Base-by-base conservation (phyloP, 2,113 vertebrate genomes). In the Ammospiza caudacuta region DNA sequence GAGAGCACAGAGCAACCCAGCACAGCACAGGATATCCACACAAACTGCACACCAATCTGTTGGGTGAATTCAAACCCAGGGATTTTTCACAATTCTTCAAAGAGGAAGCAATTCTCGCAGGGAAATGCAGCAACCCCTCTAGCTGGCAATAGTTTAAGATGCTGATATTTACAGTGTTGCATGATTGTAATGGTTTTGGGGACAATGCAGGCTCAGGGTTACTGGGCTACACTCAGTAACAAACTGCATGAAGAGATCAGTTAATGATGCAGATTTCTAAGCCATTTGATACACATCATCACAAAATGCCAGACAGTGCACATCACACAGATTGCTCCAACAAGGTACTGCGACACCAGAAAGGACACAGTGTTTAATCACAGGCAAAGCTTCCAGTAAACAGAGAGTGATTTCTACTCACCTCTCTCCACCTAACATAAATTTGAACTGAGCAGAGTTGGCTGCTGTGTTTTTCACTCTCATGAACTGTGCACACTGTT, bases 71-170 rank as follows among this genome's bases (percentile, higher is more conserved):
- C 87, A 90, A 93, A 86, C 7, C 43, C 92, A 67, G 62, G 10
- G 74, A 35, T 82, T 89, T 72, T 70, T 44, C 86, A 81, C 12
- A 72, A 11, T 41, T 61, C 27, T 81, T 62, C 69, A 81, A 57
- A 83, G 43, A 76, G 47, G 79, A 89, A 75, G 80, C 24, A 96
- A 90, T 75, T 87, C 47, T 72, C 4, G 4, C n/a, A 85, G 51
- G 28, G 58, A 89, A 96, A 95, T 83, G 89, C 52, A 95, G 91
- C 55, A 75, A 51, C 39, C 92, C 62, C 37, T 91, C 85, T 96
- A 95, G 77, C 74, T 78, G 83, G 64, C 77, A 97, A 70, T 84
- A 89, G 94, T 83, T 85, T 95, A 92, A 95, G 69, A 75, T 47
- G 87, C 55, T 94, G 90, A 93, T 59, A 79, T 87, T 90, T 83